These are phyloP conservation scores for Clunio marinus DNA, from an alignment of 2,888 invertebrate species.

Conservation along the genomic window DNA sequence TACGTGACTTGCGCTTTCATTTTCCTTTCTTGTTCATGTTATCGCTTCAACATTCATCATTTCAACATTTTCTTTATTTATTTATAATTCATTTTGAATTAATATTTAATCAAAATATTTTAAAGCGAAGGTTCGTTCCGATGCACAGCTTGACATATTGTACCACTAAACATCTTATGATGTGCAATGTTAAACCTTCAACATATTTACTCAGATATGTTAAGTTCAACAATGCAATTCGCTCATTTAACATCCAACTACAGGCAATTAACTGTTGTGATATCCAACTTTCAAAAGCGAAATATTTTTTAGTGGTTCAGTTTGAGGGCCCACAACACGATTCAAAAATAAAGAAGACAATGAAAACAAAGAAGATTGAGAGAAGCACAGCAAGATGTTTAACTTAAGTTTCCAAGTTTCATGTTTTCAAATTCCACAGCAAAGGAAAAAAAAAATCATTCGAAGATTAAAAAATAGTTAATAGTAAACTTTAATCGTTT, in stretches of 20 bases:
- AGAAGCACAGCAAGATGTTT: constrained; percentile 9
- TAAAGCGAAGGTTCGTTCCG: background rate
- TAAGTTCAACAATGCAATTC: no score
- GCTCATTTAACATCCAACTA: background rate
- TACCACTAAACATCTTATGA: no score
- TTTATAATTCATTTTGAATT: background rate
- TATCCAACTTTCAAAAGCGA: constrained; percentile 11
- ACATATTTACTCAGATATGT: no score
- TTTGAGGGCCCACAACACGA: no score
- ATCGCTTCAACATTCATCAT: constrained; percentile 1
- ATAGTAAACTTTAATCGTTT: constrained; percentile 20
- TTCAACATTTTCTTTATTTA: background rate
- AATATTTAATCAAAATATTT: constrained; percentile 18
- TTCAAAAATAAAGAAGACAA: no score
- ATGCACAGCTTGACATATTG: constrained; percentile 25
- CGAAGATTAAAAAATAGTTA: no score
- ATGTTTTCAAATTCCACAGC: no score
- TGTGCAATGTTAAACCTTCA: background rate
- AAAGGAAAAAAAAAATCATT: no score
- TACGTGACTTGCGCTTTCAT: constrained; percentile 10
- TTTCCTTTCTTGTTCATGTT: constrained; percentile 4
- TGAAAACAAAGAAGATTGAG: background rate
- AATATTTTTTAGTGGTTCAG: no score
- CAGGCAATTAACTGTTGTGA: constrained; percentile 8
- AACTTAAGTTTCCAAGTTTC: no score